Evolutionary conservation across 1,140 invertebrate species (phyloP).

Genomic region (Caenorhabditis latens): DNA sequence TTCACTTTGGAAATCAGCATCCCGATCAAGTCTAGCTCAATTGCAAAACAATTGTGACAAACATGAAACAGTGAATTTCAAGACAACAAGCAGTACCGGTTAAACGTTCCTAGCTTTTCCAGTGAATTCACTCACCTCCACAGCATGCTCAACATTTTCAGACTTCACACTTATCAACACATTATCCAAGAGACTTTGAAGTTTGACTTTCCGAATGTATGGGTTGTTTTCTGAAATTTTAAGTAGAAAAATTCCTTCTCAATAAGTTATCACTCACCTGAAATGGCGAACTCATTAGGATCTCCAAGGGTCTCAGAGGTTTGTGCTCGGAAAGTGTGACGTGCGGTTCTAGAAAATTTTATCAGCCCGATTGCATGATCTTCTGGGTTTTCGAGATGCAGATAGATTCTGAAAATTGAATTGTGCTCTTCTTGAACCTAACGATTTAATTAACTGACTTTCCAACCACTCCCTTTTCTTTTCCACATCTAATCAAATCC

Average conservation of each 20-base stretch:
- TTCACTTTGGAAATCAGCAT: not conserved
- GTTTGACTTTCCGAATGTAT: not conserved
- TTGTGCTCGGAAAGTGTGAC: not conserved
- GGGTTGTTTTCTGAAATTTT: not conserved
- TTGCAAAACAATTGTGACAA: no score
- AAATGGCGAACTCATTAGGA: not conserved
- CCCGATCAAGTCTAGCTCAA: not conserved
- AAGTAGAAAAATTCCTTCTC: no score
- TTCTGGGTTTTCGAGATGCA: not conserved
- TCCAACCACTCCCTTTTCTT: no score
- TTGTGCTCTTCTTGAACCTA: no score
- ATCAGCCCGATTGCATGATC: not conserved
- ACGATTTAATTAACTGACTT: not conserved
- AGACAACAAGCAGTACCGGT: not conserved
- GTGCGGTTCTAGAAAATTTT: not conserved
- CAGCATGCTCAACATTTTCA: constrained; percentile 19
- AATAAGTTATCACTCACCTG: not conserved
- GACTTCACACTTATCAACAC: not conserved
- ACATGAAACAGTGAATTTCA: no score
- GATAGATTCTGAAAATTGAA: not conserved
- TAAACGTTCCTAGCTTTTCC: not conserved
- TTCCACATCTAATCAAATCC: not conserved
- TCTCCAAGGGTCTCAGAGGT: not conserved
- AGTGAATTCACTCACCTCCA: constrained; percentile 7
- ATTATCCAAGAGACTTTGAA: constrained; percentile 27